Conservation (phyloP, 2,797 vertebrate genomes). For the Dipus sagitta region DNA sequence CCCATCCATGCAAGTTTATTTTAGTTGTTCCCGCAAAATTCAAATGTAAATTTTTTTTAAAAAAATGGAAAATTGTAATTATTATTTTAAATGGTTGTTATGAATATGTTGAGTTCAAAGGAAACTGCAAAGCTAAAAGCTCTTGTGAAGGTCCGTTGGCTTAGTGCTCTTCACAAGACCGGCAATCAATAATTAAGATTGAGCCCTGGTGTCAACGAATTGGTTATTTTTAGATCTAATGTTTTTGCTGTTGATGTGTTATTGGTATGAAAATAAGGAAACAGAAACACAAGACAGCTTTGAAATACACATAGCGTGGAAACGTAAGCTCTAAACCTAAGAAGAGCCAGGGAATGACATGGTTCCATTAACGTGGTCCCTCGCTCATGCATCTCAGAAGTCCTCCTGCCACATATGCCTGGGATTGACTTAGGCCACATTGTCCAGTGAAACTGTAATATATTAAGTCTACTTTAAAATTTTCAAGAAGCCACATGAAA, state of each 20-base stretch:
- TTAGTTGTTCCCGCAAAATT: slow-evolving; percentile 29
- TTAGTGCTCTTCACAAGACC: not conserved
- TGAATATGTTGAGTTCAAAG: not conserved
- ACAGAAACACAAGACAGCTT: not conserved
- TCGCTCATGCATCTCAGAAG: not conserved
- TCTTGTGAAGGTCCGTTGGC: not conserved
- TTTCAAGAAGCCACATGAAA: not conserved
- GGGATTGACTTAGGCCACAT: not conserved
- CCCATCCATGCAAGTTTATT: not conserved
- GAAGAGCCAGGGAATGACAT: not conserved
- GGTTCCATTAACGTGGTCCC: not conserved
- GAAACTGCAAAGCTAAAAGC: not conserved
- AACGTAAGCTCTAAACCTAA: not conserved
- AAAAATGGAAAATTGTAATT: not conserved
- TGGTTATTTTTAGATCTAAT: not conserved
- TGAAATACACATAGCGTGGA: not conserved
- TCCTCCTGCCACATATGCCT: not conserved
- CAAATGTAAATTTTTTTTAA: not conserved
- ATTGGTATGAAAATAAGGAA: slow-evolving; percentile 31
- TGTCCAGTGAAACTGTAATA: not conserved
- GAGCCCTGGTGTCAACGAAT: not conserved
- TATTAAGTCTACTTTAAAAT: not conserved
- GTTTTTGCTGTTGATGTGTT: not conserved
- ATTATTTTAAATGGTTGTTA: slow-evolving; percentile 36
- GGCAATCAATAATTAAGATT: slow-evolving; percentile 10